Evolutionary conservation across 2,888 invertebrate genomes (phyloP).

Genomic region (Agrochola circellaris): DNA sequence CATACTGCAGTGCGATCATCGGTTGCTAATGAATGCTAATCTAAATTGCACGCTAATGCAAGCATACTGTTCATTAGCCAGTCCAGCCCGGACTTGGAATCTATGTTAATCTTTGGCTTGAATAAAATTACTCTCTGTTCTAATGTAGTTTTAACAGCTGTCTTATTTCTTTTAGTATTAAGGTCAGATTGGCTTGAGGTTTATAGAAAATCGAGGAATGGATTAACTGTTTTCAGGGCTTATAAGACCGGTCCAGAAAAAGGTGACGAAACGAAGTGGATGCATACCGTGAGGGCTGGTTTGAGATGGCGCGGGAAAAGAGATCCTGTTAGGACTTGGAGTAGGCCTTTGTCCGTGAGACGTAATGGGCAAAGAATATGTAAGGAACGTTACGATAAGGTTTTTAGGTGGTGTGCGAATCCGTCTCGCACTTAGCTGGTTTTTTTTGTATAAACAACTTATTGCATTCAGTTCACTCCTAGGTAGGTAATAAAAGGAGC

Average conservation of each 20-base stretch:
- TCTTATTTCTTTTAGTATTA: conserved; percentile 1
- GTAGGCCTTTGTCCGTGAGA: background rate
- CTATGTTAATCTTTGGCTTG: conserved; percentile 49
- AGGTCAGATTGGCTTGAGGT: background rate
- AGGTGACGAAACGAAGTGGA: background rate
- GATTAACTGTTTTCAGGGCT: background rate
- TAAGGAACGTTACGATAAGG: background rate
- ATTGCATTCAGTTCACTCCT: background rate
- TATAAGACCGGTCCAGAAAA: background rate
- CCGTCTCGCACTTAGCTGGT: no score
- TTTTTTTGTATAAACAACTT: background rate
- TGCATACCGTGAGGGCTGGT: background rate
- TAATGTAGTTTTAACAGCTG: conserved; percentile 26
- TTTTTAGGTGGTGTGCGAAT: no score
- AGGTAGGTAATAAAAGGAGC: background rate
- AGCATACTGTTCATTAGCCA: conserved; percentile 27
- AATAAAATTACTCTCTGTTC: conserved; percentile 43
- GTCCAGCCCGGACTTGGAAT: conserved; percentile 25
- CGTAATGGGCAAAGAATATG: background rate
- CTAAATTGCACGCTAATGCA: conserved; percentile 38
- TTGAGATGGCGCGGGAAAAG: background rate
- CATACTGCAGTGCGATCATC: background rate
- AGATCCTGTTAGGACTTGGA: background rate
- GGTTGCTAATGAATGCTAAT: conserved; percentile 39
- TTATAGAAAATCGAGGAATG: background rate